Conservation (phyloP, 2,888 invertebrate genomes). For the Protodeltote pygarga region DNA sequence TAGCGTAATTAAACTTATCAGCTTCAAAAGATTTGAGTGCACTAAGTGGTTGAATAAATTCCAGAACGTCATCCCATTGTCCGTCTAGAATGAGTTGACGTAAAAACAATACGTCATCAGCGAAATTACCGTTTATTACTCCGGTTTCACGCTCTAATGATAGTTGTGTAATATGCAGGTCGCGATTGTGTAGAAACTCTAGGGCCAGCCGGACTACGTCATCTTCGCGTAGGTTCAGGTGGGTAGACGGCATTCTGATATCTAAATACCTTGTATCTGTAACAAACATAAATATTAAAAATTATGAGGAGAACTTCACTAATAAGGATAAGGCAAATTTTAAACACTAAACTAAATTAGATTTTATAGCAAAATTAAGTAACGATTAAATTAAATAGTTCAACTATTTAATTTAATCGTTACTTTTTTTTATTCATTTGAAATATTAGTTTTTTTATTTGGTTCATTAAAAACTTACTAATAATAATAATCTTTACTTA, state of each 20-base stretch:
- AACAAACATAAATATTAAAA: constrained; percentile 49
- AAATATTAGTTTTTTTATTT: too few species aligned
- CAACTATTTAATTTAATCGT: too few species aligned
- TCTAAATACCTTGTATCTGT: constrained; percentile 52
- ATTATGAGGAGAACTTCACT: neutral
- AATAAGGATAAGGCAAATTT: neutral
- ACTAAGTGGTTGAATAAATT: constrained; percentile 97
- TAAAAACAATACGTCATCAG: constrained; percentile 97
- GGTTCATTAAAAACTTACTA: too few species aligned
- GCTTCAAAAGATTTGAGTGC: constrained; percentile 93
- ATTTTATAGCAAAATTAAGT: too few species aligned
- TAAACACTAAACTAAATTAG: neutral
- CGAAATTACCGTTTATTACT: constrained; percentile 96
- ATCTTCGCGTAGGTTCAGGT: constrained; percentile 94
- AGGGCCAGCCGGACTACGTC: constrained; percentile 94
- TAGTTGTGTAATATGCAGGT: constrained; percentile 96
- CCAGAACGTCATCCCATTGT: constrained; percentile 98
- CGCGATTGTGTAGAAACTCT: constrained; percentile 95
- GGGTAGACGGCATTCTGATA: constrained; percentile 91
- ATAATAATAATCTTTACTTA: too few species aligned
- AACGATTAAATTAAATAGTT: too few species aligned
- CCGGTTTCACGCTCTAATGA: constrained; percentile 98
- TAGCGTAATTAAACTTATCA: constrained; percentile 94
- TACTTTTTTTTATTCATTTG: too few species aligned
- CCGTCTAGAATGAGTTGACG: constrained; percentile 98